Percentiles rank a stretch among this genome's conserved stretches.
Evolutionary conservation across 53 echinoderm and acorn worm species (phyloP).

Genomic region (Henricia sp.): DNA sequence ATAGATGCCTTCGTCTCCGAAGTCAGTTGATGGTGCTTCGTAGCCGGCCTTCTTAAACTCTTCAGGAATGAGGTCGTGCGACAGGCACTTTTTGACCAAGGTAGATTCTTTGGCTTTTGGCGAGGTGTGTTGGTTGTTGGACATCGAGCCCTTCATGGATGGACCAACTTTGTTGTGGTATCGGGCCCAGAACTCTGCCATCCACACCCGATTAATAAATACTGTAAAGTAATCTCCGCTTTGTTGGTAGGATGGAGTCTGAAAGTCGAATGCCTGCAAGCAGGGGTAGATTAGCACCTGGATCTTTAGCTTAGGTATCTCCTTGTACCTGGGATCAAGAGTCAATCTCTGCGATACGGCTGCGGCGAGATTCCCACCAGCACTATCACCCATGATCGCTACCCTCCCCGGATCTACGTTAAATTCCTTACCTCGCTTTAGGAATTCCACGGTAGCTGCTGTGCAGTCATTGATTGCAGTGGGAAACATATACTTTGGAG

Average conservation of each 20-base stretch:
- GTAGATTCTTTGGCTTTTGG: conserved; percentile 47
- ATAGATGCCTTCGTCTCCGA: conserved; percentile 66
- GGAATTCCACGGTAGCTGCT: conserved; percentile 76
- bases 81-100: conserved; percentile 61
- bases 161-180: conserved; percentile 35
- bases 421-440: conserved; percentile 65
- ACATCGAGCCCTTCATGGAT: conserved; percentile 4
- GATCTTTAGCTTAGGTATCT: neutral
- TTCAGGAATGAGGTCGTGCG: conserved; percentile 76
- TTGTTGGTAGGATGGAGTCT: neutral
- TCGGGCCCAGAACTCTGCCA: conserved; percentile 11
- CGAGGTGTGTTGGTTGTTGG: conserved; percentile 72
- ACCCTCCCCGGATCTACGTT: conserved; percentile 75
- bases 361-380: conserved; percentile 85
- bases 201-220: neutral
- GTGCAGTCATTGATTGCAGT: conserved; percentile 82
- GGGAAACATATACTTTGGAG: conserved; percentile 81
- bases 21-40: conserved; percentile 59
- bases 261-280: neutral
- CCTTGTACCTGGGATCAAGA: conserved; percentile 52
- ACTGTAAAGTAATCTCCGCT: neutral
- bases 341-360: conserved; percentile 75
- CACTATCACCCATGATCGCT: conserved; percentile 87
- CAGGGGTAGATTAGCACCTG: neutral
- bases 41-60: conserved; percentile 55